Conservation (phyloP, 2,797 vertebrate species). For the Sternarchorhynchus goeldii region DNA sequence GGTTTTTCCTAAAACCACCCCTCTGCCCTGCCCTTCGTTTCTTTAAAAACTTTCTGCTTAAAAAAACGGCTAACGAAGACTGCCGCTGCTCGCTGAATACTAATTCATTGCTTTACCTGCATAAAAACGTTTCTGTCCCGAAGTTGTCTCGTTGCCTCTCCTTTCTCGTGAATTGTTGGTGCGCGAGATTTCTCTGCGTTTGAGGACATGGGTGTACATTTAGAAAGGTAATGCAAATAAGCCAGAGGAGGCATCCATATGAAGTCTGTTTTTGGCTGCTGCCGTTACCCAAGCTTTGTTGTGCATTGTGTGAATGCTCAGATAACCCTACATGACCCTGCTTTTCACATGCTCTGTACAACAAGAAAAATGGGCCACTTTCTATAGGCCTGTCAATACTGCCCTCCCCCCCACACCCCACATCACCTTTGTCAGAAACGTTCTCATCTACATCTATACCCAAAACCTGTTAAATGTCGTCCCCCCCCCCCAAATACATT, state of each 20-base stretch:
- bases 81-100: slow-evolving; percentile 34
- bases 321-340: slow-evolving; percentile 4
- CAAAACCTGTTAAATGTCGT: neutral
- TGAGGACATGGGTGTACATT: slow-evolving; percentile 26
- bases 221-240: neutral
- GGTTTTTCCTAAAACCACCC: slow-evolving; percentile 8
- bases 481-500: neutral
- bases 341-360: neutral
- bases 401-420: neutral
- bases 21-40: neutral
- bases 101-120: slow-evolving; percentile 44
- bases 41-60: slow-evolving; percentile 29
- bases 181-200: neutral
- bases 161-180: neutral
- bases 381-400: slow-evolving; percentile 12
- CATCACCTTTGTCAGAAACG: slow-evolving; percentile 23
- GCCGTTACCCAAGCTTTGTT: neutral
- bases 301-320: slow-evolving; percentile 1
- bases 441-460: neutral
- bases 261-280: slow-evolving; percentile 35
- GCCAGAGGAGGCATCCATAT: neutral
- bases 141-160: slow-evolving; percentile 26
- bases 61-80: slow-evolving; percentile 7
- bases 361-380: slow-evolving; percentile 31
- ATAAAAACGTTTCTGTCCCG: slow-evolving; percentile 33